A percentile compares a stretch with the other conserved stretches of the same genome.
These are phyloP conservation scores for Atta colombica DNA, from an alignment of 1,140 invertebrate genomes.

Conservation along the genomic window DNA sequence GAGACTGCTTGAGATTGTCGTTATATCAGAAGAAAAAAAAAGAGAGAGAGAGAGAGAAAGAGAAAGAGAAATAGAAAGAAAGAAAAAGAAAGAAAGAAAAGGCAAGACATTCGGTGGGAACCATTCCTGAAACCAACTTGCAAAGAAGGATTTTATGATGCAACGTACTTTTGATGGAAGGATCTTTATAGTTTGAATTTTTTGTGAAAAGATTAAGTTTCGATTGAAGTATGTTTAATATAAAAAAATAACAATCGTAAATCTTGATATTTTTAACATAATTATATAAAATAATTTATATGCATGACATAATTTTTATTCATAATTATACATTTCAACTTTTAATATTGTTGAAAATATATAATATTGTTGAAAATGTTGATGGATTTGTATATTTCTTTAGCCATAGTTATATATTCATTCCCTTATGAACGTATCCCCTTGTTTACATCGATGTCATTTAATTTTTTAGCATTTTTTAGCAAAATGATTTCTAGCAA, in stretches of 20 bases:
- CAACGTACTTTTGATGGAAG: slow-evolving; percentile 48
- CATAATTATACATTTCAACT: background rate
- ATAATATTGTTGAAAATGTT: background rate
- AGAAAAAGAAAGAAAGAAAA: background rate
- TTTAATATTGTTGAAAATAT: background rate
- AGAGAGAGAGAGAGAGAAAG: background rate
- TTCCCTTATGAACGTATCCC: no score
- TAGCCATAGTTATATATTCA: background rate
- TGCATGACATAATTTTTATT: background rate
- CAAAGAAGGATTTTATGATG: slow-evolving; percentile 38
- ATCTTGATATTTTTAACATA: background rate
- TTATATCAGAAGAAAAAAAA: slow-evolving; percentile 63
- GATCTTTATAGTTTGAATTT: slow-evolving; percentile 7
- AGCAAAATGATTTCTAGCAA: background rate
- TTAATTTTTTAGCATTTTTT: no score
- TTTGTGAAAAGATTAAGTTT: background rate
- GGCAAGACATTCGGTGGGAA: slow-evolving; percentile 67
- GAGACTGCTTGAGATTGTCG: slow-evolving; percentile 57
- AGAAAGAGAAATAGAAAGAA: background rate
- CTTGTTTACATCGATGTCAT: background rate
- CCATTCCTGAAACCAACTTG: slow-evolving; percentile 47
- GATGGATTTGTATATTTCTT: background rate
- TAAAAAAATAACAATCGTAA: background rate
- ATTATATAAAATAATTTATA: background rate
- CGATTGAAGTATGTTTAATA: background rate